Percentiles rank a stretch among this genome's conserved stretches.
These are phyloP conservation scores for Agrotis ipsilon DNA, from an alignment of 2,888 invertebrate genomes.

Conservation along the genomic window DNA sequence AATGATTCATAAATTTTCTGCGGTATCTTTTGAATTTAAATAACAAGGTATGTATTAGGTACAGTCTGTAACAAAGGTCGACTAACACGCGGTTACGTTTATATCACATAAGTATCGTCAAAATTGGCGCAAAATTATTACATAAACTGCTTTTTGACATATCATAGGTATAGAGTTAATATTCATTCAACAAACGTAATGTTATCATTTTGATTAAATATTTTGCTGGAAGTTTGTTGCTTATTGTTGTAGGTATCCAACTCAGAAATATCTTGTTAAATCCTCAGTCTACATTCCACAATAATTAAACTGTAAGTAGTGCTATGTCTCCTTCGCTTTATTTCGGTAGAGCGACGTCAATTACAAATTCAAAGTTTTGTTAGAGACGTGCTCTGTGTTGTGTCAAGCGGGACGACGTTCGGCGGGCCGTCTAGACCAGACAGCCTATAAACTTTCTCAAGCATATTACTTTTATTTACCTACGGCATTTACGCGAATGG, in stretches of 20 bases:
- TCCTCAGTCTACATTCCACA: constrained; percentile 23
- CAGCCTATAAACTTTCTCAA: constrained; percentile 75
- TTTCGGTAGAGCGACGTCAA: constrained; percentile 45
- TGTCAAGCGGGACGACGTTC: constrained; percentile 60
- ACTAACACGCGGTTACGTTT: not conserved
- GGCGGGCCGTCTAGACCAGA: constrained; percentile 75
- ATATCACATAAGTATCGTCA: not conserved
- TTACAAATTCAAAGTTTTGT: constrained; percentile 69
- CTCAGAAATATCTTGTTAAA: constrained; percentile 24
- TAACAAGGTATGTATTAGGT: not conserved
- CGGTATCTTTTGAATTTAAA: not conserved
- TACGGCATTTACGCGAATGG: constrained; percentile 61
- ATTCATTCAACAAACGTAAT: not conserved
- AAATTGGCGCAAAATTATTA: not conserved
- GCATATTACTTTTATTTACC: constrained; percentile 70
- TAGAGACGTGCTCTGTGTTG: constrained; percentile 59
- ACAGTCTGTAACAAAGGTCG: not conserved
- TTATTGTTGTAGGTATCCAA: not conserved
- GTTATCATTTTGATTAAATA: not conserved
- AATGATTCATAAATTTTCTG: constrained; percentile 2
- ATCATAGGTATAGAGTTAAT: not conserved
- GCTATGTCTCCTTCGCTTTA: constrained; percentile 20
- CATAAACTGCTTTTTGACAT: not conserved
- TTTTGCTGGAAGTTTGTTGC: not conserved
- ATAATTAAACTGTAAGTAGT: constrained; percentile 36